Conservation (phyloP, 1,140 invertebrate species). For the Drosophila melanogaster region Release_6_plus_ISO1_MT NT_033779.5:108001-108500, state of each 20-base stretch:
- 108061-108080: slow-evolving; percentile 7
- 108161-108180: slow-evolving; percentile 61
- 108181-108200: slow-evolving; percentile 55
- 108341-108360: slow-evolving; percentile 16
- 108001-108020: slow-evolving; percentile 34
- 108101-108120: slow-evolving; percentile 57
- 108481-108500: slow-evolving; percentile 29
- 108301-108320: neutral
- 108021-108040: slow-evolving; percentile 24
- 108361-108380: slow-evolving; percentile 36
- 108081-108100: slow-evolving; percentile 12
- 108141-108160: slow-evolving; percentile 62
- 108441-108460: slow-evolving; percentile 27
- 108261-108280: slow-evolving; percentile 4
- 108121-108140: slow-evolving; percentile 66
- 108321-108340: slow-evolving; percentile 9
- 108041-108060: slow-evolving; percentile 1
- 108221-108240: slow-evolving; percentile 32
- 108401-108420: slow-evolving; percentile 69
- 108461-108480: slow-evolving; percentile 37
- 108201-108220: slow-evolving; percentile 53
- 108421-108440: slow-evolving; percentile 31
- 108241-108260: slow-evolving; percentile 21
- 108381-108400: slow-evolving; percentile 17
- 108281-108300: neutral